Evolutionary conservation across 2,888 invertebrate species (phyloP).

Genomic region (Antheraea assamensis): DNA sequence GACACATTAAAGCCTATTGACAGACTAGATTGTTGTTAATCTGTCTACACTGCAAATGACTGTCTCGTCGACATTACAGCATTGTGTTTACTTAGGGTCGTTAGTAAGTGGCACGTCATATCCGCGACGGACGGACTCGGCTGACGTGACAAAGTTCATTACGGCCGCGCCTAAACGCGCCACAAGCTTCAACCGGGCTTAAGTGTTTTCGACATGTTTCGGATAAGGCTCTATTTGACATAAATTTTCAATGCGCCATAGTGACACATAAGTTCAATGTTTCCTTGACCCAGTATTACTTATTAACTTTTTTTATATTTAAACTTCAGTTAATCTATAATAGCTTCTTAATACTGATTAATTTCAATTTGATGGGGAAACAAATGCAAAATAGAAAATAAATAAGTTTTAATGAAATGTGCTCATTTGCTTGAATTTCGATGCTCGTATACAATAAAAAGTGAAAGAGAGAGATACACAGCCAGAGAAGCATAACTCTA

Average conservation of each 20-base stretch:
- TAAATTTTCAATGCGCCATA: background rate
- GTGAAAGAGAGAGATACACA: too few species aligned
- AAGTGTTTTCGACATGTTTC: slow-evolving; percentile 10
- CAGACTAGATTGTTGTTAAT: slow-evolving; percentile 9
- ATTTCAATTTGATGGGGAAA: too few species aligned
- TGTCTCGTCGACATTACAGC: background rate
- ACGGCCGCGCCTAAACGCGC: background rate
- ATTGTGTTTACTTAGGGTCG: slow-evolving; percentile 7
- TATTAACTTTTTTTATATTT: too few species aligned
- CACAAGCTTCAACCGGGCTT: background rate
- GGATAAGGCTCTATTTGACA: background rate
- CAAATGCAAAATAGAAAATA: too few species aligned
- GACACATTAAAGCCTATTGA: background rate
- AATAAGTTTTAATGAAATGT: too few species aligned
- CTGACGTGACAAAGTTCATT: slow-evolving; percentile 15
- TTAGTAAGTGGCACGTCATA: slow-evolving; percentile 10
- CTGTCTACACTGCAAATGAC: slow-evolving; percentile 1
- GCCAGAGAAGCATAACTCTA: too few species aligned
- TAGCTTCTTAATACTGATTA: too few species aligned
- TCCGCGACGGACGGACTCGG: background rate
- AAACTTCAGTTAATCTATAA: too few species aligned
- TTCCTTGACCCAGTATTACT: too few species aligned
- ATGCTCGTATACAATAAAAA: too few species aligned
- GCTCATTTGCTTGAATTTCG: too few species aligned
- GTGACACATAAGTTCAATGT: too few species aligned